Evolutionary conservation across 1,140 invertebrate species (phyloP), one percentile per base, ranked within the genome.

Genomic region (Zaprionus nigranus): DNA sequence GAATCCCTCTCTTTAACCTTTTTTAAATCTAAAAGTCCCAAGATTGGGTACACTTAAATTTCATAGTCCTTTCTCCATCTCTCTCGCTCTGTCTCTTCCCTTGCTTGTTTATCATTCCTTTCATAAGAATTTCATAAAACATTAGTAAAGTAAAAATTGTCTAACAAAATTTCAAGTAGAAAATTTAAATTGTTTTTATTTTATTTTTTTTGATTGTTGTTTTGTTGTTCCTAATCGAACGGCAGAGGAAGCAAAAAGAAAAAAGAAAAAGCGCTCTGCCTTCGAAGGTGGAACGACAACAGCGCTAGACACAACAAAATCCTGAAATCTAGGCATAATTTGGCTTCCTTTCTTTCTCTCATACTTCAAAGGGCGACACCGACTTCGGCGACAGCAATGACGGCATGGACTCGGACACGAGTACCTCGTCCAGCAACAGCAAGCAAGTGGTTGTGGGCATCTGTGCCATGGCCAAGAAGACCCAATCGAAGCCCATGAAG

Each of bases 401-500:
- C 86, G 93, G 94, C 3, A 92, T 94, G 92, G 94, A 94, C 78
- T 94, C 93, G 59, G 94, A 94, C 66, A 93, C 94, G 81, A 93
- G 92, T 73, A 91, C 82, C 13, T 93, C 91, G 30, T 93, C 92
- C 30, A 92, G 82, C 80, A 87, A 81, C 13, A 92, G 92, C 22
- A 93, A 93, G 57, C 92, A 98, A 88, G 98, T 99, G 60, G 94
- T 98, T 87, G 98, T 99, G 73, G 98, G 98, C 54, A 96, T 99
- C 71, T 99, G 99, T 94, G 98, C 99, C 46, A 99, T 99, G 99
- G 97, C 97, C 80, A 99, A 99, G 93, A 99, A 99, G 93, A 98
- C 98, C 3, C 96, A 98, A 82, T 99, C 98, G 60, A 99, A 99
- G 94, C 98, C 99, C 2, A 99, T 99, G 99, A 98, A 97, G 92